Evolutionary conservation across 1,140 invertebrate species (phyloP).

Genomic region (Stegodyphus mimosarum): DNA sequence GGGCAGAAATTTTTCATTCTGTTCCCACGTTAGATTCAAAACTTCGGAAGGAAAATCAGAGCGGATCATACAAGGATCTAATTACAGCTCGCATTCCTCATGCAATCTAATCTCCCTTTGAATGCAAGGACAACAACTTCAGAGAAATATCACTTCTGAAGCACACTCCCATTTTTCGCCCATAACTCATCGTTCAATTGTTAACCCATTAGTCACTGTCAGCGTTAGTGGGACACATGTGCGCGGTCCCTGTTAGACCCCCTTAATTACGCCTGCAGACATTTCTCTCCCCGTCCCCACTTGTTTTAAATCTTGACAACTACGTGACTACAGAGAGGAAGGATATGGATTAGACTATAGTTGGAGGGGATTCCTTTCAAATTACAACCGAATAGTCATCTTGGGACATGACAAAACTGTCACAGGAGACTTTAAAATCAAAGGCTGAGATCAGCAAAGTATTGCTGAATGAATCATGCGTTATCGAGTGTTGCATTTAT

Average conservation of each 20-base stretch:
- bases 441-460: background rate
- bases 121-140: conserved; percentile 6
- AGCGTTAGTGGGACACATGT: conserved; percentile 24
- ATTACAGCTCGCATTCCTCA: too few relatives aligned
- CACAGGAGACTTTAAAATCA: background rate
- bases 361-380: conserved; percentile 11
- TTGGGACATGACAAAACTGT: background rate
- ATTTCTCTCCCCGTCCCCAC: conserved; percentile 3
- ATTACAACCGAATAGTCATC: conserved; percentile 7
- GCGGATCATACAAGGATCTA: too few relatives aligned
- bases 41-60: too few relatives aligned
- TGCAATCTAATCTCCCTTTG: conserved; percentile 23
- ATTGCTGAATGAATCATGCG: background rate
- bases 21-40: too few relatives aligned
- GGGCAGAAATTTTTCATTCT: too few relatives aligned
- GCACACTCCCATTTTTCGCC: conserved; percentile 45
- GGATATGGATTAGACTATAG: background rate
- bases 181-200: conserved; percentile 57
- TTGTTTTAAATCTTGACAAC: conserved; percentile 49
- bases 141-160: background rate
- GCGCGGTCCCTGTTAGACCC: conserved; percentile 17
- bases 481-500: background rate
- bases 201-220: conserved; percentile 58
- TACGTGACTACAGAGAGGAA: background rate
- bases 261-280: conserved; percentile 40